Percentiles rank a stretch among this genome's conserved stretches.
These are phyloP conservation scores for Planiliza haematocheilus DNA, from an alignment of 2,113 vertebrate genomes.

Conservation along the genomic window DNA sequence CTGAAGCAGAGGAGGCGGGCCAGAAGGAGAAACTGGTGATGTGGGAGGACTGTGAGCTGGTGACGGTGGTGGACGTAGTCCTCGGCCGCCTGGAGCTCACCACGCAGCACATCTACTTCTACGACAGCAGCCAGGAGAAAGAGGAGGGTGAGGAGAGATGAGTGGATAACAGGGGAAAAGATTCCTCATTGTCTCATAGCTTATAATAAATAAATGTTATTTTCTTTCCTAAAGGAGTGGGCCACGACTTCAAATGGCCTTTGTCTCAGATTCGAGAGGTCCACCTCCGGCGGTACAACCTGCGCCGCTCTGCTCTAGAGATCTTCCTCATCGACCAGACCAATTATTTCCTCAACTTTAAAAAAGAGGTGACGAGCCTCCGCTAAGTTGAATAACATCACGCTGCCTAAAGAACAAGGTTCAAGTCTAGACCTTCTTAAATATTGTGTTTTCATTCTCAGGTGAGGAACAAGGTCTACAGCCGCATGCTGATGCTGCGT, in stretches of 20 bases:
- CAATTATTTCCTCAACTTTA: constrained; percentile 98
- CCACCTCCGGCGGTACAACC: constrained; percentile 94
- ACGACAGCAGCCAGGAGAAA: constrained; percentile 93
- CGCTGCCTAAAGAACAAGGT: too few relatives aligned
- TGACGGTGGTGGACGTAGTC: constrained; percentile 93
- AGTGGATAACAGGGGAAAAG: neutral
- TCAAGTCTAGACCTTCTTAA: too few relatives aligned
- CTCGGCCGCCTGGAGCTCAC: constrained; percentile 95
- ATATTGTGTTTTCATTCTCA: constrained; percentile 73
- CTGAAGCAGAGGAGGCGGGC: constrained; percentile 90
- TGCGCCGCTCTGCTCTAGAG: constrained; percentile 95
- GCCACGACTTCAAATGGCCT: constrained; percentile 98
- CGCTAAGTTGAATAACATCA: too few relatives aligned
- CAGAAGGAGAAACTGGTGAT: constrained; percentile 95
- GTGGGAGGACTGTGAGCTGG: constrained; percentile 94
- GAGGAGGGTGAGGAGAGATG: constrained; percentile 88
- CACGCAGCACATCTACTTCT: constrained; percentile 96
- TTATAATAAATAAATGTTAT: neutral
- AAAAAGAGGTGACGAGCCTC: constrained; percentile 89
- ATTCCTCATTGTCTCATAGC: neutral
- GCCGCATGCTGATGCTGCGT: constrained; percentile 89
- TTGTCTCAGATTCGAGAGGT: constrained; percentile 95
- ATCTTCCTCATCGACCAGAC: constrained; percentile 98
- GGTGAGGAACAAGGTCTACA: constrained; percentile 95
- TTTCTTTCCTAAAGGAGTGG: constrained; percentile 83